Conservation (phyloP, 2,113 vertebrate species). For the Osmerus eperlanus region DNA sequence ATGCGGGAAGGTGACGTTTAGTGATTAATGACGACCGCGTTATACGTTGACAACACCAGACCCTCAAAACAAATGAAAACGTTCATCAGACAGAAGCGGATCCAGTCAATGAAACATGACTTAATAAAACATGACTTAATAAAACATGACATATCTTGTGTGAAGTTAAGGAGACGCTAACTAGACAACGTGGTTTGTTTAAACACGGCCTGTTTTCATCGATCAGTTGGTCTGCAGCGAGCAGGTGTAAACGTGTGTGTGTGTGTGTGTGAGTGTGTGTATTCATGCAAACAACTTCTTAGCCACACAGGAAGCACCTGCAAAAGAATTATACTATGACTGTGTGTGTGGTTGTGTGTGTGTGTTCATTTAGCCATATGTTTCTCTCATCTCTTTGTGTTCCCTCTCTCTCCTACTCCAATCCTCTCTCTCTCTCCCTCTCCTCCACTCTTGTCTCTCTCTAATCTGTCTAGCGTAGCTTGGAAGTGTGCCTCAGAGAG, state of each 20-base stretch:
- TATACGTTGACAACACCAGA: conserved; percentile 45
- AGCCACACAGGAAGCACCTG: no score
- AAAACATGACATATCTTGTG: no score
- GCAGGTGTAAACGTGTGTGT: not conserved
- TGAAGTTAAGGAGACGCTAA: no score
- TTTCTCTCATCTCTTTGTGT: conserved; percentile 1
- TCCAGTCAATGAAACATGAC: no score
- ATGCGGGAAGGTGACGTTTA: conserved; percentile 42
- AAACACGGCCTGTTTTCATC: no score
- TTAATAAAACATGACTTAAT: conserved; percentile 23
- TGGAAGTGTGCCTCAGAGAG: conserved; percentile 13
- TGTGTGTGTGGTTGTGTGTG: conserved; percentile 18
- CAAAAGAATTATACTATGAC: no score
- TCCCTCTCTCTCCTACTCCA: not conserved
- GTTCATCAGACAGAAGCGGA: no score
- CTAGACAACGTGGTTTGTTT: no score
- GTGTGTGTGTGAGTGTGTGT: conserved; percentile 31
- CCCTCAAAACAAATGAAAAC: conserved; percentile 28
- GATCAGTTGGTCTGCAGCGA: no score
- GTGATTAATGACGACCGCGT: conserved; percentile 36
- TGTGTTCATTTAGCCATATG: conserved; percentile 18
- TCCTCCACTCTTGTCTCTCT: not conserved
- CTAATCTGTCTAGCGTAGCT: conserved; percentile 7
- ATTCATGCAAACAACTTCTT: not conserved
- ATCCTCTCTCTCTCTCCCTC: not conserved